These are phyloP conservation scores for Malachius bipustulatus DNA, from an alignment of 2,888 invertebrate species.

Conservation along the genomic window DNA sequence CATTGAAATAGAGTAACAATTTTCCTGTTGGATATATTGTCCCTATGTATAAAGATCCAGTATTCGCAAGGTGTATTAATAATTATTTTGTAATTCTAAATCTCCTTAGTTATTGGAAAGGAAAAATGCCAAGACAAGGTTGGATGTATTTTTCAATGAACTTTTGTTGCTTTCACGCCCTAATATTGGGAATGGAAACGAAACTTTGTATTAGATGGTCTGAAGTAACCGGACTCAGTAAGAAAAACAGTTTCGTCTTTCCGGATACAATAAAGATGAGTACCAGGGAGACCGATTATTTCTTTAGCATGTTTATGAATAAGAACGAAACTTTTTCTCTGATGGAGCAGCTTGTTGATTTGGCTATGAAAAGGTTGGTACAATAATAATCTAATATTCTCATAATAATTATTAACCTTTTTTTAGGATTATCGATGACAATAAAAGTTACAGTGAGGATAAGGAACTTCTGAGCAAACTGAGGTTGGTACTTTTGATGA, in stretches of 20 bases:
- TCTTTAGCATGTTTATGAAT: slow-evolving; percentile 84
- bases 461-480: slow-evolving; percentile 71
- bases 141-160: slow-evolving; percentile 95
- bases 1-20: too few relatives aligned
- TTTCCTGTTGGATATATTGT: too few relatives aligned
- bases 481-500: slow-evolving; percentile 39
- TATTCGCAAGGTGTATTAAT: too few relatives aligned
- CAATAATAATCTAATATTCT: slow-evolving; percentile 11
- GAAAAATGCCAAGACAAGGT: slow-evolving; percentile 87
- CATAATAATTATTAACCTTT: slow-evolving; percentile 18
- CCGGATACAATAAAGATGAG: slow-evolving; percentile 79
- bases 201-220: slow-evolving; percentile 83
- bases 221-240: slow-evolving; percentile 70
- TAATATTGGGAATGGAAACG: slow-evolving; percentile 83
- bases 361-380: slow-evolving; percentile 81
- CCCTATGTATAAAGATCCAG: too few relatives aligned
- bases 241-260: slow-evolving; percentile 64
- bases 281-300: slow-evolving; percentile 75
- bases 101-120: slow-evolving; percentile 74
- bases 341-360: slow-evolving; percentile 91
- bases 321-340: slow-evolving; percentile 81
- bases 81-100: slow-evolving; percentile 9
- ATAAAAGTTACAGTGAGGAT: slow-evolving; percentile 82
- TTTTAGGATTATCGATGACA: slow-evolving; percentile 79
- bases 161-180: slow-evolving; percentile 92